Conservation (phyloP, 2,797 vertebrate species). For the Typhlichthys eigenmanni region DNA sequence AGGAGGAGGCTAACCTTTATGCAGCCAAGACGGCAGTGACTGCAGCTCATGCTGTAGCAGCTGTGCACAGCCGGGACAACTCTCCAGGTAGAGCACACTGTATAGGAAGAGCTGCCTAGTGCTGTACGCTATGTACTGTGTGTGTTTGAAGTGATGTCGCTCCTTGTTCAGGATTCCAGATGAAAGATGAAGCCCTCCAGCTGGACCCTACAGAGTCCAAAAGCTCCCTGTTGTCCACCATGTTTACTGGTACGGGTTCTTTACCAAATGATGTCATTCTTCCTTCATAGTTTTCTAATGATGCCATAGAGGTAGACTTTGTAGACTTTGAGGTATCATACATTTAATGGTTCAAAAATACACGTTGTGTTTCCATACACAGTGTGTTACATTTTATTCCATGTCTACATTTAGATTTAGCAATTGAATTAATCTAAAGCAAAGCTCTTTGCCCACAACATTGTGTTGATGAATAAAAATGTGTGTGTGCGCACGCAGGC, state of each 20-base stretch:
- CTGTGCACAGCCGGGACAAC: constrained; percentile 63
- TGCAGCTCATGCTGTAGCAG: constrained; percentile 47
- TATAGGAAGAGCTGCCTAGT: neutral
- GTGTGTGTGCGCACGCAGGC: too few relatives aligned
- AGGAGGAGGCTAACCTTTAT: constrained; percentile 86
- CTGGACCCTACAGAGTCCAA: constrained; percentile 67
- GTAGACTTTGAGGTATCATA: too few relatives aligned
- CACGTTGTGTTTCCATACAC: neutral
- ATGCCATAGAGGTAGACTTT: neutral
- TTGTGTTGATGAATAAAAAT: too few relatives aligned
- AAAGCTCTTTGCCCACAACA: too few relatives aligned
- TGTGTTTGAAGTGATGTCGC: neutral
- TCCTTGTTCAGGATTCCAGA: constrained; percentile 56
- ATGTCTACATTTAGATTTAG: too few relatives aligned
- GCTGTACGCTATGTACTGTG: too few relatives aligned
- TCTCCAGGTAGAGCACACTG: constrained; percentile 59
- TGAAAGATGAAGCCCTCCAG: constrained; percentile 69
- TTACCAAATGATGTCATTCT: constrained; percentile 5
- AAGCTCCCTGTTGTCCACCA: constrained; percentile 65
- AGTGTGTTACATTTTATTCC: neutral
- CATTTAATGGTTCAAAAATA: neutral
- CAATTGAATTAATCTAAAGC: too few relatives aligned
- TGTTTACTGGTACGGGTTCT: constrained; percentile 63
- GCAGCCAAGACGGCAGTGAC: constrained; percentile 79
- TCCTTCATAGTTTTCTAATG: neutral